Percentiles rank a stretch among this genome's conserved stretches.
Evolutionary conservation across 2,113 vertebrate genomes (phyloP).

Genomic region (Zosterops borbonicus): DNA sequence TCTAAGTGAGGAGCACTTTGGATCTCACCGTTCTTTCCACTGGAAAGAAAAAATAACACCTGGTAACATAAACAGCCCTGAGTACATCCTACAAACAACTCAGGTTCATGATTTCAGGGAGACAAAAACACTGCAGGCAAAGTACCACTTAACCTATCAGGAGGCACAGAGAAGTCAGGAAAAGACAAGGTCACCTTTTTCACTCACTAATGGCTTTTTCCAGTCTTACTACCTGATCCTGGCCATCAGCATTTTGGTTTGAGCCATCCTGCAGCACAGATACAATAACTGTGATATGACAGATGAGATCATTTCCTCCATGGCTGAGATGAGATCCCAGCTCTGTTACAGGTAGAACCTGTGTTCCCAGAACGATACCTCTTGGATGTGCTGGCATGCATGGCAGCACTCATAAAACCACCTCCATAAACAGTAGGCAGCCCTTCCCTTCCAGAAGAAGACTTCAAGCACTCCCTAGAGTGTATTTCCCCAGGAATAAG

Average conservation of each 20-base stretch:
- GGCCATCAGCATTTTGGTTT: neutral
- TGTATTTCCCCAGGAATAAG: neutral
- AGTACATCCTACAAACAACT: neutral
- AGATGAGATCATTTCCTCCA: neutral
- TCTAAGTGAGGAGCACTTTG: neutral
- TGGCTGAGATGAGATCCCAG: neutral
- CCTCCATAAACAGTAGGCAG: neutral
- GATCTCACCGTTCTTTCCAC: neutral
- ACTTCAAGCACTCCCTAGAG: neutral
- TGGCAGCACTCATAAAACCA: neutral
- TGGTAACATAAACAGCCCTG: neutral
- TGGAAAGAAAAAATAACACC: neutral
- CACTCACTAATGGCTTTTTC: neutral
- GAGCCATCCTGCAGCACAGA: neutral
- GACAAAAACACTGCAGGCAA: neutral
- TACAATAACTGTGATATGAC: neutral
- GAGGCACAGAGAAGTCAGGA: neutral
- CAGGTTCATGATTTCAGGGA: neutral
- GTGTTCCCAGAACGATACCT: neutral
- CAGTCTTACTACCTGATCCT: neutral
- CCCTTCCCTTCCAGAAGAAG: neutral
- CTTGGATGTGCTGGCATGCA: neutral
- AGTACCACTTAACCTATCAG: neutral
- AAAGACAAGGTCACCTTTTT: neutral
- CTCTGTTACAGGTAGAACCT: neutral